These are phyloP conservation scores for Acropternis orthonyx DNA, from an alignment of 2,797 vertebrate genomes.

Conservation along the genomic window DNA sequence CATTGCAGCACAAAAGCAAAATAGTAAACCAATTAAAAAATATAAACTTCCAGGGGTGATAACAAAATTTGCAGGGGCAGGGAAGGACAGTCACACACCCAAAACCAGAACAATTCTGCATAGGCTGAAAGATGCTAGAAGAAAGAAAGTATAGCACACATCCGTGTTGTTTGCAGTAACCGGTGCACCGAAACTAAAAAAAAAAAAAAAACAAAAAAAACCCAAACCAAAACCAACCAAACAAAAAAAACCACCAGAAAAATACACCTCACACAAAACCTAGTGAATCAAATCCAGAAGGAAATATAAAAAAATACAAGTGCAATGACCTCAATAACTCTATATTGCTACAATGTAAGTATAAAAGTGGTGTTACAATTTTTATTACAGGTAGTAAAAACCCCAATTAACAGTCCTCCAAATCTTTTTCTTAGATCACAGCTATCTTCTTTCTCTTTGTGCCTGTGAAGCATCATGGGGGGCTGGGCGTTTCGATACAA, in stretches of 20 bases:
- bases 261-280: not conserved
- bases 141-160: not conserved
- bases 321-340: not conserved
- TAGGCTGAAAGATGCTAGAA: not conserved
- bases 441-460: not conserved
- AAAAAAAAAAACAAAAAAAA: not conserved
- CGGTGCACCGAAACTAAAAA: not conserved
- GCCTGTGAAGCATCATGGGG: not conserved
- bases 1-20: not conserved
- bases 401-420: not conserved
- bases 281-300: not conserved
- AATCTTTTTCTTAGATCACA: not conserved
- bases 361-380: not conserved
- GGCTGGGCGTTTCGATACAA: not conserved
- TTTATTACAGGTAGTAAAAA: not conserved
- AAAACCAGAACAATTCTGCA: not conserved
- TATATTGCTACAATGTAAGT: not conserved
- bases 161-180: not conserved
- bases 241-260: no score
- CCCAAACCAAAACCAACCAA: no score
- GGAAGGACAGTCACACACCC: not conserved
- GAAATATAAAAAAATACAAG: not conserved
- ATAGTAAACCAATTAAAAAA: not conserved
- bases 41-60: fast-evolving
- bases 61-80: not conserved